Evolutionary conservation across 2,113 vertebrate genomes (phyloP).

Genomic region (Austrofundulus limnaeus): DNA sequence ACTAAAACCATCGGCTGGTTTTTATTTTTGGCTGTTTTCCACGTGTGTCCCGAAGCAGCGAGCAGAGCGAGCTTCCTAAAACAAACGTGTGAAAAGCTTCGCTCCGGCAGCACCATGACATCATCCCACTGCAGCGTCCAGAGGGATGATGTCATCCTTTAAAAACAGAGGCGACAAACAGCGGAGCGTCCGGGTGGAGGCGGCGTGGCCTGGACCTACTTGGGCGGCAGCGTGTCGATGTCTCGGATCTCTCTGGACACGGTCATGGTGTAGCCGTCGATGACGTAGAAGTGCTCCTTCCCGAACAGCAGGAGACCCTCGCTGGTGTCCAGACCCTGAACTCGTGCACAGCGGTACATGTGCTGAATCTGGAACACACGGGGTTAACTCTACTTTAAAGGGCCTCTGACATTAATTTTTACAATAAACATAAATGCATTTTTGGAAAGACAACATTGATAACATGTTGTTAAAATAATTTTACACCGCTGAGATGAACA

Average conservation of each 20-base stretch:
- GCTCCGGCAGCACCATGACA: conserved; percentile 50
- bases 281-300: conserved; percentile 98
- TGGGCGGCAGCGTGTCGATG: conserved; percentile 93
- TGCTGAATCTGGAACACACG: conserved; percentile 87
- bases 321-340: conserved; percentile 96
- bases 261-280: conserved; percentile 99
- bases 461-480: too few species aligned
- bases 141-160: conserved; percentile 50
- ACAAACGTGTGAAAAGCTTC: conserved; percentile 24
- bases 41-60: conserved; percentile 7
- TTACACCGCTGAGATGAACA: too few species aligned
- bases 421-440: too few species aligned
- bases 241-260: conserved; percentile 94
- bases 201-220: conserved; percentile 83
- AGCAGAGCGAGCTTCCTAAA: not conserved
- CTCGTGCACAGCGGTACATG: conserved; percentile 96
- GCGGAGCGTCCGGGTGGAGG: too few species aligned
- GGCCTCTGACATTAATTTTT: not conserved
- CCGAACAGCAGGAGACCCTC: conserved; percentile 97
- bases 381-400: not conserved
- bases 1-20: conserved; percentile 15
- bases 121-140: conserved; percentile 53
- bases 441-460: too few species aligned
- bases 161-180: too few species aligned
- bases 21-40: not conserved